Percentiles rank a stretch among this genome's conserved stretches.
phyloP scores from a whole-genome alignment of 2,113 vertebrate genomes.

The Pica pica region DNA sequence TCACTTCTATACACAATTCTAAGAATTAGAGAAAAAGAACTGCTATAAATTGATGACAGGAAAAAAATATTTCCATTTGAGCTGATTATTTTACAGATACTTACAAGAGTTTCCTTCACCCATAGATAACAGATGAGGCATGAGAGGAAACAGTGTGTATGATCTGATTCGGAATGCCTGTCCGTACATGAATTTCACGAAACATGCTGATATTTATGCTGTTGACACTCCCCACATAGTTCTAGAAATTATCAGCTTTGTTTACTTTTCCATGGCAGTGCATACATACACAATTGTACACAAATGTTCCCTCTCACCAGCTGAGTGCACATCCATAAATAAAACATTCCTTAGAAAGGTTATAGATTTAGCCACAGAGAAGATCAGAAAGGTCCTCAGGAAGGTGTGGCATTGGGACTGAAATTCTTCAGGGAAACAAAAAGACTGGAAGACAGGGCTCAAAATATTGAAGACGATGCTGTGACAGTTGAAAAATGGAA shows the following conservation, averaged over 20 bases:
- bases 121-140: background rate
- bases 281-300: background rate
- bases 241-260: conserved; percentile 14
- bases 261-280: conserved; percentile 7
- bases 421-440: background rate
- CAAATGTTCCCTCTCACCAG: background rate
- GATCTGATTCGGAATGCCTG: background rate
- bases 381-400: background rate
- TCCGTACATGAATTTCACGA: background rate
- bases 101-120: background rate
- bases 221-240: background rate
- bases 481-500: background rate
- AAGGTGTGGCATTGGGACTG: background rate
- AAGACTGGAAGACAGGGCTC: background rate
- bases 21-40: background rate
- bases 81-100: background rate
- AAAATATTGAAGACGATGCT: background rate
- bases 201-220: background rate
- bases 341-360: background rate
- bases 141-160: background rate
- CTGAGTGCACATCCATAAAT: background rate
- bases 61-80: background rate
- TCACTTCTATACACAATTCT: background rate
- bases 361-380: background rate
- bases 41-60: background rate